Evolutionary conservation across 2,888 invertebrate genomes (phyloP).

Genomic region (Kuschelorhynchus macadamiae): DNA sequence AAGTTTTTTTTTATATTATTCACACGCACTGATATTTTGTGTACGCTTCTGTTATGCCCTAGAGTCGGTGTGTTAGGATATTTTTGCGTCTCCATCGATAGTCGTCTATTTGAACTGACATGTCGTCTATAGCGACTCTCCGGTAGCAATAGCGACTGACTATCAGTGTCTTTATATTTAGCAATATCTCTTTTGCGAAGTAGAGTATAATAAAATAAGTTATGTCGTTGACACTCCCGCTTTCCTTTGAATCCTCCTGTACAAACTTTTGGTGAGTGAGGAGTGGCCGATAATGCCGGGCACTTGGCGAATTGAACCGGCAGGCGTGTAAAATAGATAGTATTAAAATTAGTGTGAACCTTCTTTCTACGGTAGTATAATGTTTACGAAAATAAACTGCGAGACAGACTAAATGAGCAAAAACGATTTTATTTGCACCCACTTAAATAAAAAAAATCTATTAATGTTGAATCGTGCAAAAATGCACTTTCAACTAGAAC

Average conservation of each 20-base stretch:
- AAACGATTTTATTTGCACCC: no score
- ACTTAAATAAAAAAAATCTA: no score
- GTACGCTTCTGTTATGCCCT: conserved; percentile 66
- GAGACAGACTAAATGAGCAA: no score
- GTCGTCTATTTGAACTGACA: conserved; percentile 67
- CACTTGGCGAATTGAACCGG: conserved; percentile 53
- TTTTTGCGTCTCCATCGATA: conserved; percentile 70
- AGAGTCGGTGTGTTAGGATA: conserved; percentile 56
- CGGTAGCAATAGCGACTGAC: conserved; percentile 80
- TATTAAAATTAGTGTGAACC: conserved; percentile 2
- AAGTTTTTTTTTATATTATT: no score
- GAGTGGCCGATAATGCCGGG: conserved; percentile 66
- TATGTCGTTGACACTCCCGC: conserved; percentile 65
- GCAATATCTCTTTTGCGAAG: conserved; percentile 68
- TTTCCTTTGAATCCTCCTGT: conserved; percentile 64
- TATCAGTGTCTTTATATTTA: conserved; percentile 72
- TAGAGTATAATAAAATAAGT: conserved; percentile 76
- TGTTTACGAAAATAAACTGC: no score
- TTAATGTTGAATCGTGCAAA: no score
- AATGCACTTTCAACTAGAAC: no score
- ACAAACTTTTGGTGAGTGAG: conserved; percentile 51
- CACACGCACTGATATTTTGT: conserved; percentile 80
- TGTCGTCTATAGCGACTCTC: conserved; percentile 82
- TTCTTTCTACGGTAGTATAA: conserved; percentile 21
- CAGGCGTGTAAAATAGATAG: conserved; percentile 46